Evolutionary conservation across 2,797 vertebrate species (phyloP).

Genomic region (Mormyrus proboscirostris): DNA sequence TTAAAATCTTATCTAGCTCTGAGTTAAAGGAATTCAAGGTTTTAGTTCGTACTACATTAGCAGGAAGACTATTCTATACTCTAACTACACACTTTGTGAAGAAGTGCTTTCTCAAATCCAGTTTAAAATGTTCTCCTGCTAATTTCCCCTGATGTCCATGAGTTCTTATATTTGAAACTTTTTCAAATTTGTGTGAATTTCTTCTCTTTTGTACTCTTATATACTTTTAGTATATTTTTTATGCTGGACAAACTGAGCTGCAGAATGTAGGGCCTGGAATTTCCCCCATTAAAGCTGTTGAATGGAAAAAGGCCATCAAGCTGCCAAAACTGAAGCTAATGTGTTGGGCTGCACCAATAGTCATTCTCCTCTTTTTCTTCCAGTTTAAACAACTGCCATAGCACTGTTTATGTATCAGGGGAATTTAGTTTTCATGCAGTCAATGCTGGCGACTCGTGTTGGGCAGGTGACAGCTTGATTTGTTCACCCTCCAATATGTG

Average conservation of each 20-base stretch:
- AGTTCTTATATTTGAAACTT: not conserved
- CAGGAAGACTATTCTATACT: not conserved
- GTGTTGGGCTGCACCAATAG: not conserved
- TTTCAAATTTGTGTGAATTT: not conserved
- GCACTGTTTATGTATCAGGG: not conserved
- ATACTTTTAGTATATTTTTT: not conserved
- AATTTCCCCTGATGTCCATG: not conserved
- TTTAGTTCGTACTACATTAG: not conserved
- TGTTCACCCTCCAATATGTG: not conserved
- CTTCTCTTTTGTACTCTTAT: not conserved
- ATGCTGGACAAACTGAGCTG: not conserved
- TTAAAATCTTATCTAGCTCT: not conserved
- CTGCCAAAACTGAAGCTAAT: not conserved
- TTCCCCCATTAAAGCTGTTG: conserved; percentile 3
- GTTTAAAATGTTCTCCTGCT: not conserved
- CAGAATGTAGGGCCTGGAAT: not conserved
- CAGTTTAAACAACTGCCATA: not conserved
- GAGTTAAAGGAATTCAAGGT: not conserved
- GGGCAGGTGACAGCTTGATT: not conserved
- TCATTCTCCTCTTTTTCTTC: not conserved
- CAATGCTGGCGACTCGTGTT: not conserved
- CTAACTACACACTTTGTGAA: not conserved
- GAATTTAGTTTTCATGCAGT: not conserved
- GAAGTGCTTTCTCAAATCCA: not conserved
- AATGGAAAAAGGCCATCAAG: not conserved